Evolutionary conservation across 2,113 vertebrate genomes (phyloP).

Genomic region (Rhinogobius similis): DNA sequence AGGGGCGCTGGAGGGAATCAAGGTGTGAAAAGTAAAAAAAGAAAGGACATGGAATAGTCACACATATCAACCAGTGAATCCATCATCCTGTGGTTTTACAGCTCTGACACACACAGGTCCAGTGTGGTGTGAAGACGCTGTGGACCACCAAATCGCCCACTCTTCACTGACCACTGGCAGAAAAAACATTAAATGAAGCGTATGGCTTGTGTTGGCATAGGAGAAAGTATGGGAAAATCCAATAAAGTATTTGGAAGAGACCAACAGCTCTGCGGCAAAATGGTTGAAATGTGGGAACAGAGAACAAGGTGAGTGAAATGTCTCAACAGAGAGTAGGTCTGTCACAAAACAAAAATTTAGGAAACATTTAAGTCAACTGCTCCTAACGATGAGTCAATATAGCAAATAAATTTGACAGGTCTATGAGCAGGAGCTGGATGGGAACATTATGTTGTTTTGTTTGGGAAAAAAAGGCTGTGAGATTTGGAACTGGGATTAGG

Average conservation of each 20-base stretch:
- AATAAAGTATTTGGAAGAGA: no score
- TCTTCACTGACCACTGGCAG: no score
- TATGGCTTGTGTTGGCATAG: no score
- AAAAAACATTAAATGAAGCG: no score
- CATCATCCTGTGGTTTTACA: no score
- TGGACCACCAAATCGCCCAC: no score
- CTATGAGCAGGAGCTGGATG: neutral
- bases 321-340: neutral
- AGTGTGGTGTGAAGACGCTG: no score
- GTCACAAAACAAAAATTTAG: no score
- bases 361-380: no score
- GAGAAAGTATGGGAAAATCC: no score
- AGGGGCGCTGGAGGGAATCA: neutral
- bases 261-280: no score
- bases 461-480: slow-evolving; percentile 21
- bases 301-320: slow-evolving; percentile 4
- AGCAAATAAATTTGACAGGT: neutral
- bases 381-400: neutral
- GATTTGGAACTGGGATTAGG: slow-evolving; percentile 19
- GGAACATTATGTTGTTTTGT: slow-evolving; percentile 8
- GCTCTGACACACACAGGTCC: no score
- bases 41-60: slow-evolving; percentile 21
- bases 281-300: slow-evolving; percentile 4
- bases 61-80: slow-evolving; percentile 23
- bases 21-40: neutral